Evolutionary conservation across 2,113 vertebrate species (phyloP).

Genomic region (Laticauda laticaudata): DNA sequence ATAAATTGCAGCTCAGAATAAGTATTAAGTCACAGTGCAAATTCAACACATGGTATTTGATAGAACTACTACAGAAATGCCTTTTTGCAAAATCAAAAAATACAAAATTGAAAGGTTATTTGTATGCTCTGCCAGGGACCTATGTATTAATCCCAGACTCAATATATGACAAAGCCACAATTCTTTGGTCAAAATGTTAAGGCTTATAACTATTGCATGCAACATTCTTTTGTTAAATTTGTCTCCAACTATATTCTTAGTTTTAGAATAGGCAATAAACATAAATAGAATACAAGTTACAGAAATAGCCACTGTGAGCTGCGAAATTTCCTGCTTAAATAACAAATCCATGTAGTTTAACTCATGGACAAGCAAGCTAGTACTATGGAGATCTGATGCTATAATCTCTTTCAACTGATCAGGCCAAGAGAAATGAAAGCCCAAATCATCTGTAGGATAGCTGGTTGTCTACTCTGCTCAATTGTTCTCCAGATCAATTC

Average conservation of each 20-base stretch:
- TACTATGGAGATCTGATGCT: not conserved
- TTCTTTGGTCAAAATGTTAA: not conserved
- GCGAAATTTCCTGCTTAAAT: not conserved
- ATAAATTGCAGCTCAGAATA: conserved; percentile 49
- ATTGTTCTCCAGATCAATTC: not conserved
- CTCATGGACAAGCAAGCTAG: not conserved
- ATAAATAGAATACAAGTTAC: not conserved
- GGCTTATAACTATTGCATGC: not conserved
- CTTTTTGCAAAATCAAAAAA: not conserved
- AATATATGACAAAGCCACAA: no score
- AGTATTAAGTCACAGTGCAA: conserved; percentile 29
- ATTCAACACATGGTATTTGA: not conserved
- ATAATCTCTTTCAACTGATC: not conserved
- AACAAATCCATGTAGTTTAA: not conserved
- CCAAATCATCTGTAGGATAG: not conserved
- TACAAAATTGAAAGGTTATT: conserved; percentile 5
- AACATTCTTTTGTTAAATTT: not conserved
- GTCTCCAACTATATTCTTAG: not conserved
- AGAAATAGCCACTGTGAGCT: not conserved
- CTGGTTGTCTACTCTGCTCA: not conserved
- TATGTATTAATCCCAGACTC: not conserved
- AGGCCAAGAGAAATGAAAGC: not conserved
- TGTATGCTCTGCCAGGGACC: not conserved
- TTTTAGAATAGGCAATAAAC: not conserved
- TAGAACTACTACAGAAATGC: not conserved